phyloP scores from a whole-genome alignment of 1,140 invertebrate genomes.

The Stenopsyche tienmushanensis region DNA sequence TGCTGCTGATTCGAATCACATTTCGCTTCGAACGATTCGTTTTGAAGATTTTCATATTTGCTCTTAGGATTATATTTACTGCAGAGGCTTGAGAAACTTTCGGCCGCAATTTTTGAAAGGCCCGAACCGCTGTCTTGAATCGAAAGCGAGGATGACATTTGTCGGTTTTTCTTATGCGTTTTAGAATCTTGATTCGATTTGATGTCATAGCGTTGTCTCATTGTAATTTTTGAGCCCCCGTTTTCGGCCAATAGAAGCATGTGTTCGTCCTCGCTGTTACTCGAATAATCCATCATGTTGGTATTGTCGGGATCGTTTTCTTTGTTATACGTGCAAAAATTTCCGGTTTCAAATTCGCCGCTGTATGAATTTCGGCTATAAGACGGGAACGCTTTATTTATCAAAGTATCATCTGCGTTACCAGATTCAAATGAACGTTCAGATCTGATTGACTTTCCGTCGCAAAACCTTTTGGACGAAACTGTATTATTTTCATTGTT shows the following conservation, averaged over 20 bases:
- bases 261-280: constrained; percentile 53
- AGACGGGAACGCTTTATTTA: neutral
- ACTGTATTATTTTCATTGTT: no score
- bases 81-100: constrained; percentile 36
- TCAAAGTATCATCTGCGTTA: constrained; percentile 45
- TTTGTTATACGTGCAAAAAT: constrained; percentile 34
- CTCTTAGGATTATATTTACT: constrained; percentile 34
- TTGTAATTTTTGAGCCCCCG: constrained; percentile 53
- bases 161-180: constrained; percentile 43
- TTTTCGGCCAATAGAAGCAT: constrained; percentile 54
- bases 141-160: constrained; percentile 6
- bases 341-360: constrained; percentile 33
- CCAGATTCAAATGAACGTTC: no score
- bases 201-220: constrained; percentile 43
- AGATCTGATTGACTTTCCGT: no score
- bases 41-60: constrained; percentile 37
- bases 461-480: no score
- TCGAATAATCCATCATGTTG: constrained; percentile 47
- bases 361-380: constrained; percentile 35
- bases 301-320: constrained; percentile 18
- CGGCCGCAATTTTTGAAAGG: constrained; percentile 30
- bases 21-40: constrained; percentile 17
- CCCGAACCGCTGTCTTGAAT: constrained; percentile 17
- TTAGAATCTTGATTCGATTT: constrained; percentile 44
- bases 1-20: neutral